Percentiles rank a stretch among this genome's conserved stretches.
Conservation (phyloP, 30 jellyfish, hydroid and myxozoan species). For the Pseudorhiza aurosa region DNA sequence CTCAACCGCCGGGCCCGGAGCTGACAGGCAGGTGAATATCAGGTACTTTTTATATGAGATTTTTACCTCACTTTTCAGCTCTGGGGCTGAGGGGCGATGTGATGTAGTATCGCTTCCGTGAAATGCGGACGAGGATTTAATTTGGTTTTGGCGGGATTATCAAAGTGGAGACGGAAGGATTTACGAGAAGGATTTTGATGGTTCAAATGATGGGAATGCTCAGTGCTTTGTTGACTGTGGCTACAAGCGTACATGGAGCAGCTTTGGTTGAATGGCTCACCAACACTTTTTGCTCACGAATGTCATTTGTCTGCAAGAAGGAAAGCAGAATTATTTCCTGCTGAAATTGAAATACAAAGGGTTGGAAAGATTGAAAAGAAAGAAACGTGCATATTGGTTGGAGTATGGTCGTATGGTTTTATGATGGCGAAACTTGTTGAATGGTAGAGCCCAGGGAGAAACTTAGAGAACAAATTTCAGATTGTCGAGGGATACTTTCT, state of each 20-base stretch:
- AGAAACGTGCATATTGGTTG: not conserved
- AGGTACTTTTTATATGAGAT: no score
- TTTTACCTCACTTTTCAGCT: not conserved
- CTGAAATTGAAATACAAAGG: not conserved
- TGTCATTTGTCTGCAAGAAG: not conserved
- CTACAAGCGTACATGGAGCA: not conserved
- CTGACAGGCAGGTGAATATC: no score
- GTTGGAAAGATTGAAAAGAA: not conserved
- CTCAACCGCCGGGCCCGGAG: no score
- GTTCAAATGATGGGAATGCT: constrained; percentile 5
- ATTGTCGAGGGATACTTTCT: no score
- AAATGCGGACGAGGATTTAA: not conserved
- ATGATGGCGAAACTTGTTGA: constrained; percentile 6
- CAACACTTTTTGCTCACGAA: constrained; percentile 3
- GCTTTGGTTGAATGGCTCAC: not conserved
- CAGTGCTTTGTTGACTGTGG: not conserved
- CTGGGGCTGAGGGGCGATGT: not conserved
- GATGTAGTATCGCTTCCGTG: not conserved
- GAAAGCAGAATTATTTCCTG: constrained; percentile 1
- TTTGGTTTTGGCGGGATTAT: not conserved
- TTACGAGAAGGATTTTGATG: not conserved
- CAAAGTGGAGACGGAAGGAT: constrained; percentile 4
- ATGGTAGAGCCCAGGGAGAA: not conserved
- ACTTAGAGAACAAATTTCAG: constrained; percentile 19
- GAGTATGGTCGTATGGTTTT: constrained; percentile 5